Evolutionary conservation across 2,113 vertebrate genomes (phyloP), one percentile per base, ranked within the genome.

Genomic region (Trinectes maculatus): DNA sequence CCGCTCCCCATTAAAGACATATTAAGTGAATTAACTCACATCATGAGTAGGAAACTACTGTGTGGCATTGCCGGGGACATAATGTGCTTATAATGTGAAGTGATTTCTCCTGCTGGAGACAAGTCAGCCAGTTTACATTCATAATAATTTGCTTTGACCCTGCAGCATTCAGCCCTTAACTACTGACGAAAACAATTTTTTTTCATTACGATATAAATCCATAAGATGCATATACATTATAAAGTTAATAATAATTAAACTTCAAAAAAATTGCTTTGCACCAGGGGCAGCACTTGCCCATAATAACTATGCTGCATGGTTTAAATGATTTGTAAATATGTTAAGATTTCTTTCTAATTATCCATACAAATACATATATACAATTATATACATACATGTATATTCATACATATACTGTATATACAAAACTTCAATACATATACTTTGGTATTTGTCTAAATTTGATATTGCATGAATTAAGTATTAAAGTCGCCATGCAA

Each of bases 21-120:
- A 91, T 91, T 91, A 91, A 89, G 87, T 89, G 88, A 90, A 88
- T 89, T 90, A 90, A 87, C 89, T 87, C 73, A 36, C 88, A 90
- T 86, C 86, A 87, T 75, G 87, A 89, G 82, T 74, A 48, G 78
- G 64, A 76, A 89, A 81, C 63, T 79, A 84, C 78, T 82, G 82
- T 87, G 86, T 81, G 82, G 82, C 78, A 77, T 80, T 88, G 82
- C 86, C 86, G 76, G 72, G 77, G 74, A 87, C 85, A 81, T 90
- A 91, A 91, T 90, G 86, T 64, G 71, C 79, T 89, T 85, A 89
- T 90, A 89, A 89, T 89, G 90, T 85, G 87, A 84, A 86, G 85
- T 71, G 80, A 91, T 90, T 91, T 85, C 80, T 89, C 85, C 83
- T 71, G 79, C 74, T 85, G 57, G 72, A 86, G 84, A 82, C 82